Conservation (phyloP, 2,888 invertebrate species). For the Drosophila macrospina region DNA sequence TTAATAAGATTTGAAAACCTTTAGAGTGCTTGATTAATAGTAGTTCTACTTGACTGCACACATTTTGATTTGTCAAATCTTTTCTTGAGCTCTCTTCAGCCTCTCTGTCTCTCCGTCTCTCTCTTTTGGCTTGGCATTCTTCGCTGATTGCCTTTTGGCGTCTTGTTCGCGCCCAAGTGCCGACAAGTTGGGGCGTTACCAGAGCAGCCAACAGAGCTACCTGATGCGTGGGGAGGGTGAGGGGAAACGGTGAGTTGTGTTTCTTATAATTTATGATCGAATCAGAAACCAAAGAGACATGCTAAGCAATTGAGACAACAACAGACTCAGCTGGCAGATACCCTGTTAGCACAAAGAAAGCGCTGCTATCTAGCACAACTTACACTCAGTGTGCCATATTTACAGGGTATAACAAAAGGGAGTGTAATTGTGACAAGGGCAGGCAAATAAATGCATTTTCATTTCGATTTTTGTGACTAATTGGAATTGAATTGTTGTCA, state of each 20-base stretch:
- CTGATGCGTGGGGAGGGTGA: slow-evolving; percentile 47
- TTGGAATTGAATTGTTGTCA: slow-evolving; percentile 82
- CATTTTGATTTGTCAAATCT: slow-evolving; percentile 54
- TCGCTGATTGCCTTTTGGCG: slow-evolving; percentile 29
- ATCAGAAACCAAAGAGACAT: slow-evolving; percentile 10
- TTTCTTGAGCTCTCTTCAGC: slow-evolving; percentile 9
- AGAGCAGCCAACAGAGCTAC: slow-evolving; percentile 44
- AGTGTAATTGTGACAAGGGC: not conserved
- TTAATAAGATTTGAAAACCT: slow-evolving; percentile 6
- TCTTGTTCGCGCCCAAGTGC: slow-evolving; percentile 42
- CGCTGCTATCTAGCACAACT: not conserved
- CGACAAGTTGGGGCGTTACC: slow-evolving; percentile 66
- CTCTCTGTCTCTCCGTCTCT: not conserved
- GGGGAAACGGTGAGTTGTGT: slow-evolving; percentile 29
- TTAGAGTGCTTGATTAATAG: slow-evolving; percentile 51
- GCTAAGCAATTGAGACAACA: slow-evolving; percentile 6
- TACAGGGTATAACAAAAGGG: not conserved
- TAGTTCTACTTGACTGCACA: slow-evolving; percentile 45
- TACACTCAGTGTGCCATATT: not conserved
- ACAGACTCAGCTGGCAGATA: not conserved
- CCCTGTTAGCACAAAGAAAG: not conserved
- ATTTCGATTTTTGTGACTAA: slow-evolving; percentile 81
- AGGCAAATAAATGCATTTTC: slow-evolving; percentile 57
- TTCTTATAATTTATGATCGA: slow-evolving; percentile 44
- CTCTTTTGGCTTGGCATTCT: slow-evolving; percentile 7